These are phyloP conservation scores for Poeciliopsis infans DNA, from an alignment of 2,797 vertebrate species.

Conservation along the genomic window DNA sequence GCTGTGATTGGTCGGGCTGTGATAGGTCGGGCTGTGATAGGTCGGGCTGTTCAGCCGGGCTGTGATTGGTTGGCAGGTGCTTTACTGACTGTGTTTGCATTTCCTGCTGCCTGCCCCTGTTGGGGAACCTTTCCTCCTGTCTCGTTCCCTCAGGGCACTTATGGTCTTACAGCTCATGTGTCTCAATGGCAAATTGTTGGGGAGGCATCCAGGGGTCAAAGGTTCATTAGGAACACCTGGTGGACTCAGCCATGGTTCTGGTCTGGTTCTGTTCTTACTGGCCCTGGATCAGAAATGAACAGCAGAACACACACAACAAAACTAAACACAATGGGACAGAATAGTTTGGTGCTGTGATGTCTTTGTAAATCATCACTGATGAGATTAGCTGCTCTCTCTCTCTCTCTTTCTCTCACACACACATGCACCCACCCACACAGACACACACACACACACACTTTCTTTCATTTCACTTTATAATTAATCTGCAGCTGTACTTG, in stretches of 20 bases:
- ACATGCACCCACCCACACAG: background rate
- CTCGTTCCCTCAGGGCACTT: background rate
- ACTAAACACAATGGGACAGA: background rate
- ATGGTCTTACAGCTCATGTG: background rate
- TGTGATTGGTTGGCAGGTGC: background rate
- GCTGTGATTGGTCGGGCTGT: too few species aligned
- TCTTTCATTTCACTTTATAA: constrained; percentile 43
- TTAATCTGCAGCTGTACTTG: constrained; percentile 60
- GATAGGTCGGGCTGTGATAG: too few species aligned
- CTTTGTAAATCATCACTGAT: constrained; percentile 31
- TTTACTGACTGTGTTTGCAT: background rate
- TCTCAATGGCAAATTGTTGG: background rate
- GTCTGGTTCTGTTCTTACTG: background rate
- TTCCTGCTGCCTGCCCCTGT: background rate
- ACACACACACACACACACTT: constrained; percentile 10
- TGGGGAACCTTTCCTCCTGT: background rate
- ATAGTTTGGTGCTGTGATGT: constrained; percentile 35
- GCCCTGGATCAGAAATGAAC: background rate
- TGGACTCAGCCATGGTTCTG: background rate
- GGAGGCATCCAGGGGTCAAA: background rate
- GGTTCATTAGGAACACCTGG: background rate
- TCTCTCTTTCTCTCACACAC: background rate
- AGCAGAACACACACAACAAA: background rate
- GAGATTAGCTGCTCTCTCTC: constrained; percentile 30
- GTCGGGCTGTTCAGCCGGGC: too few species aligned